Conservation (phyloP, 2,113 vertebrate genomes). For the Myrmecobius fasciatus region DNA sequence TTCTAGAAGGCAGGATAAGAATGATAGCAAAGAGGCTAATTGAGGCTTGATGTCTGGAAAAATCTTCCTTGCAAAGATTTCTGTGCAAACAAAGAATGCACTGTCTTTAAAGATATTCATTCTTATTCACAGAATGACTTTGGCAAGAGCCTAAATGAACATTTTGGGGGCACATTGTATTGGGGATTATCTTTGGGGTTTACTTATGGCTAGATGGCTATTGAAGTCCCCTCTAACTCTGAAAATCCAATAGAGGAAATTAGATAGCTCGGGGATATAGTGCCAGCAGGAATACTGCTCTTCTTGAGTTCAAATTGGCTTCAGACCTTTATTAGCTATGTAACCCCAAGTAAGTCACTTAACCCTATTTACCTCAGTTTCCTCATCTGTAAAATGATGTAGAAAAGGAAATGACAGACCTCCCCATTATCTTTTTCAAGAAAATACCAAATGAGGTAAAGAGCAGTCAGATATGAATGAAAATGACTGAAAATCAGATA, state of each 20-base stretch:
- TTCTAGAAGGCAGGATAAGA: background rate
- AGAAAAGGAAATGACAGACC: too few relatives aligned
- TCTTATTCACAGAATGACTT: background rate
- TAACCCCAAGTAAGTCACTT: too few relatives aligned
- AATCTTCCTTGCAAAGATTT: background rate
- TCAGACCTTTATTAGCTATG: too few relatives aligned
- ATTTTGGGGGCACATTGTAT: background rate
- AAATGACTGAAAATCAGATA: background rate
- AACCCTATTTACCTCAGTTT: too few relatives aligned
- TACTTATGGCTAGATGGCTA: background rate
- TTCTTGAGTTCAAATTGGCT: too few relatives aligned
- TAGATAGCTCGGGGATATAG: too few relatives aligned
- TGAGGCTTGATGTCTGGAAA: background rate
- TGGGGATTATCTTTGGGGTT: background rate
- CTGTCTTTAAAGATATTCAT: background rate
- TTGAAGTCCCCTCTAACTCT: background rate
- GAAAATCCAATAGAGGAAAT: too few relatives aligned
- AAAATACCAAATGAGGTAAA: too few relatives aligned
- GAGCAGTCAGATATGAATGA: too few relatives aligned
- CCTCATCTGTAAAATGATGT: too few relatives aligned
- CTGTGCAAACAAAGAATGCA: background rate
- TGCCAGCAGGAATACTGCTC: too few relatives aligned
- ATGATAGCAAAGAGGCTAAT: background rate
- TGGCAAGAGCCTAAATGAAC: background rate
- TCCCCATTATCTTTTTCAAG: too few relatives aligned